Conservation (phyloP, 1,140 invertebrate species). For the Conus ventricosus region DNA sequence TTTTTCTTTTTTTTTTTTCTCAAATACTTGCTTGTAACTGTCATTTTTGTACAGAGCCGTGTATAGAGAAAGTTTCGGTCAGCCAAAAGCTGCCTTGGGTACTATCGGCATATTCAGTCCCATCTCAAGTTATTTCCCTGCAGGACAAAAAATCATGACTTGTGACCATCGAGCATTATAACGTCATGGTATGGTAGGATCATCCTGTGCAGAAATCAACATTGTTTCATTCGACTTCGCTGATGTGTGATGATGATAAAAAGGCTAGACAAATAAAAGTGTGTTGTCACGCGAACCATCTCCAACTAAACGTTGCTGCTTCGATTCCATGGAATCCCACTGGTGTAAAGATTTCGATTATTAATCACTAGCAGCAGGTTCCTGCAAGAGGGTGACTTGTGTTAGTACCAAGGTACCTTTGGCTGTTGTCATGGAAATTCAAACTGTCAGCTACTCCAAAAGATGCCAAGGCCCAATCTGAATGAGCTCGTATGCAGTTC, state of each 20-base stretch:
- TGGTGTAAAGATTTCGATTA: conserved; percentile 13
- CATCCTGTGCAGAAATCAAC: background rate
- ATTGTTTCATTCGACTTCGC: background rate
- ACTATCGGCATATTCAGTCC: conserved; percentile 12
- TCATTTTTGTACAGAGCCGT: conserved; percentile 42
- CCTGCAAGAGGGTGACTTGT: conserved; percentile 5
- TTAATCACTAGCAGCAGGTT: background rate
- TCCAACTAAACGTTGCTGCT: background rate
- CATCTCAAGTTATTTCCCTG: conserved; percentile 5
- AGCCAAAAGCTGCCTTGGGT: conserved; percentile 37
- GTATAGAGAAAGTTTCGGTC: conserved; percentile 20
- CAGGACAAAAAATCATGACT: conserved; percentile 22
- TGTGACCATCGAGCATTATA: background rate
- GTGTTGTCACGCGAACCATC: background rate
- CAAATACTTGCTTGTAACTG: conserved; percentile 36
- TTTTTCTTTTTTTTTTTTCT: conserved; percentile 28
- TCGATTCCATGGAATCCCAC: background rate
- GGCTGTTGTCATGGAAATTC: conserved; percentile 24
- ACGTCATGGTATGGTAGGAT: background rate
- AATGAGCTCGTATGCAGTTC: conserved; percentile 20
- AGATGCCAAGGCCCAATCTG: conserved; percentile 9
- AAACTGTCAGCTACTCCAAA: conserved; percentile 15
- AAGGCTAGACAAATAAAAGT: conserved; percentile 16
- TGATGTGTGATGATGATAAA: background rate
- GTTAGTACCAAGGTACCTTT: conserved; percentile 32